These are phyloP conservation scores for Halcyon malimbica DNA, from an alignment of 2,113 vertebrate genomes.

Conservation along the genomic window DNA sequence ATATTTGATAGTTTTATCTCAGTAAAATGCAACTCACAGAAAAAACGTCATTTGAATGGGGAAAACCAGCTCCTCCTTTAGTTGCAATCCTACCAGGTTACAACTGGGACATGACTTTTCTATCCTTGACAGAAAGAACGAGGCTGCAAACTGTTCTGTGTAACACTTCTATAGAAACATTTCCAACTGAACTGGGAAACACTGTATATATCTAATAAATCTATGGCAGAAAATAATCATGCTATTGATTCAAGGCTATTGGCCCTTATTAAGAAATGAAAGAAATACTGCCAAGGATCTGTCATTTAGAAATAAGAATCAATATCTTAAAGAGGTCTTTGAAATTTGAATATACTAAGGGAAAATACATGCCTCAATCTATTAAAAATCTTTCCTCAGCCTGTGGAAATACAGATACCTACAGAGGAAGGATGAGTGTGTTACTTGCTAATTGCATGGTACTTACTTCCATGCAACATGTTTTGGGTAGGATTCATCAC, in stretches of 20 bases:
- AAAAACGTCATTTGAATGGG: not conserved
- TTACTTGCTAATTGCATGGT: not conserved
- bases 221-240: not conserved
- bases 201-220: not conserved
- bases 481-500: not conserved
- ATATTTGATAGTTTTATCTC: not conserved
- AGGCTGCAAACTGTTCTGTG: not conserved
- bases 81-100: not conserved
- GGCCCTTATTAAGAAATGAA: not conserved
- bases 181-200: conserved; percentile 15
- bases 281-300: not conserved
- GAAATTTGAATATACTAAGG: not conserved
- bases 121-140: not conserved
- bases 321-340: not conserved
- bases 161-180: not conserved
- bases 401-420: not conserved
- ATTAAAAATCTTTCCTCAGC: not conserved
- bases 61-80: not conserved
- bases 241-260: not conserved
- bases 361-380: not conserved
- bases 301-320: conserved; percentile 11
- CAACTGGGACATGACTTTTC: not conserved
- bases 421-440: not conserved
- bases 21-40: not conserved
- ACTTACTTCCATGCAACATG: not conserved